Base-by-base conservation (phyloP, 2,113 vertebrate genomes). In the Cathartes aura region DNA sequence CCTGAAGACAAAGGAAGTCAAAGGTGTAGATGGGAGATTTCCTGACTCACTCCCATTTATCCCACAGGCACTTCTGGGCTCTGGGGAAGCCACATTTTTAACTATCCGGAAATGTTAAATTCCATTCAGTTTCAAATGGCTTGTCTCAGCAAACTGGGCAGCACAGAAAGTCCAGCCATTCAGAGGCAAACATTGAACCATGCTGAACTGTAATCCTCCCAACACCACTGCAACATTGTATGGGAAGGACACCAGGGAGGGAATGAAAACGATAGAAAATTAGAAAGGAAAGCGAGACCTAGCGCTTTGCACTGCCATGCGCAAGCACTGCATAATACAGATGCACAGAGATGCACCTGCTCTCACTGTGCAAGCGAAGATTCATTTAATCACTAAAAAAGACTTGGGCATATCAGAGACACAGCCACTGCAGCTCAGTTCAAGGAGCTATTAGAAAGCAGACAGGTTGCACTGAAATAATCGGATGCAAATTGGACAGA, bases 181-280 rank as follows among this genome's bases (percentile, higher is more conserved):
- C 47, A 30, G 53, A 68, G 2, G 3, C 12, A 67, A 91, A 74
- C 15, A 23, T 0, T 1, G 0, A 43, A 58, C 20, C 12, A 16
- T 2, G 4, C 9, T 8, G 18, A 87, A 16, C 24, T 0, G 0
- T 21, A 27, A 76, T 47, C 29, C 30, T n/a, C 23, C 87, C 32
- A 14, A 14, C 1, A 1, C 26, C 26, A 43, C 27, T 55, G 62
- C n/a, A 38, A 42, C 8, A 9, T 12, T 18, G 9, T 5, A 52
- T 2, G 1, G 43, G 18, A 24, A 85, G 29, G 8, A 58, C 22
- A 53, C 9, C 42, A 60, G 15, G 8, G 13, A 71, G 6, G 12
- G 16, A 68, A 62, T 11, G 8, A 58, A 84, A 92, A 60, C 0
- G 0, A 64, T 0, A 26, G 7, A 60, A 83, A 75, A 90, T 12